A percentile compares a stretch with the other conserved stretches of the same genome.
These are phyloP conservation scores for Drosophila nigrodunni DNA, from an alignment of 1,140 invertebrate genomes.

Conservation along the genomic window DNA sequence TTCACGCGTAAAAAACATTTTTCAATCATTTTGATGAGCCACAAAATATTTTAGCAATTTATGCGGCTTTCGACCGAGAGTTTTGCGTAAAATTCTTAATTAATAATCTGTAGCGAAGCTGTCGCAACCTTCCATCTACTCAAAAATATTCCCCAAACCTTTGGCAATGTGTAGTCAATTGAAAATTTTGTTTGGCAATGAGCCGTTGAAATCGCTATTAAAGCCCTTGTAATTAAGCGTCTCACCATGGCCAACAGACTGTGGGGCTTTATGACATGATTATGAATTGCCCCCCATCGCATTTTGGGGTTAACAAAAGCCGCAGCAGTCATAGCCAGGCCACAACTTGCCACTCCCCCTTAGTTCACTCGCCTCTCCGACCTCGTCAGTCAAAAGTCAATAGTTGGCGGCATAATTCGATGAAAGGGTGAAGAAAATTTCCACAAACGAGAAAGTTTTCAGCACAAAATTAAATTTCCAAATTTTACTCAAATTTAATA, in stretches of 20 bases:
- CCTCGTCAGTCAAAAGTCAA: constrained; percentile 66
- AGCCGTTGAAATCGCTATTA: constrained; percentile 80
- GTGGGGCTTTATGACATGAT: constrained; percentile 75
- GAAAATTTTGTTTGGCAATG: constrained; percentile 81
- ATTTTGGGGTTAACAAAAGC: constrained; percentile 69
- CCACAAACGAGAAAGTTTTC: constrained; percentile 48
- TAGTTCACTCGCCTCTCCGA: neutral
- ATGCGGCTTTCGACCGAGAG: constrained; percentile 63
- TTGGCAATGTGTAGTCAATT: constrained; percentile 72
- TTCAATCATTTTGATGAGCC: constrained; percentile 82
- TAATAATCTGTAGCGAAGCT: constrained; percentile 73
- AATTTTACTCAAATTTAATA: constrained; percentile 78
- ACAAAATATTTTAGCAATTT: constrained; percentile 78
- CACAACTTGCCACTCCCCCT: constrained; percentile 19
- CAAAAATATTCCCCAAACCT: neutral
- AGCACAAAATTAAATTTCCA: constrained; percentile 70
- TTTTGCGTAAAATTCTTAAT: constrained; percentile 78
- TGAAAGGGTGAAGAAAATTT: neutral
- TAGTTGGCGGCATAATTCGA: constrained; percentile 58
- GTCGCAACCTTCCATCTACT: constrained; percentile 27
- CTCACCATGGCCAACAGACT: constrained; percentile 48
- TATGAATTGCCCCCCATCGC: constrained; percentile 69
- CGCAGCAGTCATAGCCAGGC: constrained; percentile 51
- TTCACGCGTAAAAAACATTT: constrained; percentile 77
- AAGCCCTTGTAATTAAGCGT: constrained; percentile 81